Conservation (phyloP, 2,797 vertebrate genomes). For the Cirrhinus molitorella region DNA sequence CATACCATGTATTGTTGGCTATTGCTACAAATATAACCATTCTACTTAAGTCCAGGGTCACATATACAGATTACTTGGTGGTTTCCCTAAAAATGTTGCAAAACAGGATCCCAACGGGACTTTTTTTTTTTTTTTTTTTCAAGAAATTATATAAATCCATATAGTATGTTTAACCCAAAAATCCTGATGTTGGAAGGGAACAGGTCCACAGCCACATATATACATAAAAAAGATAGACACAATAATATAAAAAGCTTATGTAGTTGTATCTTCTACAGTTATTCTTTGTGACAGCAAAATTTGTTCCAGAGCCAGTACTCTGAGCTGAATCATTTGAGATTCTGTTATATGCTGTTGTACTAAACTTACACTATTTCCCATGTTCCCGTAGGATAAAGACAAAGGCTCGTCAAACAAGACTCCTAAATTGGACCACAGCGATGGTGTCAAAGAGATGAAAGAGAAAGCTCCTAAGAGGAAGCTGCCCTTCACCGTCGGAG, state of each 20-base stretch:
- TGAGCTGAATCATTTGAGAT: neutral
- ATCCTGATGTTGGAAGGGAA: neutral
- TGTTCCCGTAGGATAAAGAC: conserved; percentile 88
- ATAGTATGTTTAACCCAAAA: neutral
- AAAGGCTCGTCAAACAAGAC: conserved; percentile 99
- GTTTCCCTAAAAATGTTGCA: too few species aligned
- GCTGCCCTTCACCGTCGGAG: conserved; percentile 95
- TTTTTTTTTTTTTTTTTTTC: neutral
- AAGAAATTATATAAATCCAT: neutral
- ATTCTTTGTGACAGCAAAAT: neutral
- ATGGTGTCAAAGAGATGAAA: conserved; percentile 99
- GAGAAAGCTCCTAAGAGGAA: conserved; percentile 96
- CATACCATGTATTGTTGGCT: too few species aligned
- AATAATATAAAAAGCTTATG: neutral
- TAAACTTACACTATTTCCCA: neutral
- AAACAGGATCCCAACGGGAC: too few species aligned
- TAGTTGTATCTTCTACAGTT: neutral
- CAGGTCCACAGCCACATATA: neutral
- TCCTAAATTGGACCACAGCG: conserved; percentile 95
- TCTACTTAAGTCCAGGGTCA: too few species aligned
- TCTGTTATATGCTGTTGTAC: neutral
- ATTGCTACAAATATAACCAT: too few species aligned
- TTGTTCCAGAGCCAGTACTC: conserved; percentile 3
- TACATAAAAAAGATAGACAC: neutral
- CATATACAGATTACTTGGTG: too few species aligned